phyloP scores from a whole-genome alignment of 2,113 vertebrate genomes.

The Oxyruncus cristatus region DNA sequence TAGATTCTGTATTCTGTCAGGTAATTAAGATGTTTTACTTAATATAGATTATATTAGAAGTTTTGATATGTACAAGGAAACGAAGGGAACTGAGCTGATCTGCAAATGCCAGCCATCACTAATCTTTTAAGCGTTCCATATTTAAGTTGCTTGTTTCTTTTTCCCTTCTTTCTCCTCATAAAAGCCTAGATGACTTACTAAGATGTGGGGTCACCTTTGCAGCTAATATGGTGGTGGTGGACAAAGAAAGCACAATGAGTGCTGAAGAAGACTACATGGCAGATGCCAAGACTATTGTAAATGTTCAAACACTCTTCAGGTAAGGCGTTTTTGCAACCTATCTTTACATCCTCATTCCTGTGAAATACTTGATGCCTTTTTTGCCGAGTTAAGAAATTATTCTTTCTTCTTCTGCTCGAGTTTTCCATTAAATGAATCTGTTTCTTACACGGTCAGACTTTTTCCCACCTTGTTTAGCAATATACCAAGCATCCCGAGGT shows the following conservation, averaged over 20 bases:
- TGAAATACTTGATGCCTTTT: neutral
- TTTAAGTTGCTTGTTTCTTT: slow-evolving; percentile 33
- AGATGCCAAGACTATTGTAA: slow-evolving; percentile 97
- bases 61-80: neutral
- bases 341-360: neutral
- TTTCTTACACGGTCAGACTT: neutral
- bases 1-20: neutral
- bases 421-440: neutral
- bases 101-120: neutral
- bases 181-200: slow-evolving; percentile 93
- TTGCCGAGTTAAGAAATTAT: neutral
- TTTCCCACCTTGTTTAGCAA: neutral
- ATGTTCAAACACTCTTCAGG: slow-evolving; percentile 98
- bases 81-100: neutral
- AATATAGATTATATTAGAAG: neutral
- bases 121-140: neutral
- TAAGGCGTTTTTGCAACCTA: slow-evolving; percentile 17
- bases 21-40: neutral
- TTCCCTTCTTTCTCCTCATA: slow-evolving; percentile 58
- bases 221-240: slow-evolving; percentile 96
- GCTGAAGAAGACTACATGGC: slow-evolving; percentile 99
- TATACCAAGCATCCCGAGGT: neutral
- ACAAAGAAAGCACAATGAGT: slow-evolving; percentile 98
- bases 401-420: neutral
- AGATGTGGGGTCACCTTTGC: slow-evolving; percentile 96